A percentile compares a stretch with the other conserved stretches of the same genome.
phyloP scores from a whole-genome alignment of 1,140 invertebrate genomes.

The Lasioglossum baleicum region DNA sequence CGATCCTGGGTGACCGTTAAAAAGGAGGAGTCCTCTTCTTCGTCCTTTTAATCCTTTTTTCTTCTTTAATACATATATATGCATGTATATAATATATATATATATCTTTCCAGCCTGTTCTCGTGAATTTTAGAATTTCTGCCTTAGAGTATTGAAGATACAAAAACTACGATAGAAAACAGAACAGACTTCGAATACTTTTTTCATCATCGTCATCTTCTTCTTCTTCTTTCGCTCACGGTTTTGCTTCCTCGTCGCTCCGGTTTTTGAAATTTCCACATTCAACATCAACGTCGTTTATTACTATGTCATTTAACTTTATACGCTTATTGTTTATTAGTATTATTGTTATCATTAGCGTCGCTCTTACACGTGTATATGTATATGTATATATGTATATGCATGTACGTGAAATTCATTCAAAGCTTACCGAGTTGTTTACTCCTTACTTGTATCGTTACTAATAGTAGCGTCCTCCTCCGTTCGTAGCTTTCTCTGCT shows the following conservation, averaged over 20 bases:
- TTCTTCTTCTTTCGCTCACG: constrained; percentile 11
- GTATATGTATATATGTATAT: background rate
- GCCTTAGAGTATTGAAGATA: constrained; percentile 79
- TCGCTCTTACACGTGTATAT: constrained; percentile 41
- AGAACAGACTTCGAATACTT: constrained; percentile 76
- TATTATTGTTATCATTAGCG: constrained; percentile 57
- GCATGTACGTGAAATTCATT: constrained; percentile 48
- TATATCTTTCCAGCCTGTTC: constrained; percentile 39
- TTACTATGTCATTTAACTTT: constrained; percentile 37
- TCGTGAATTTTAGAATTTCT: constrained; percentile 74
- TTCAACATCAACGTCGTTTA: constrained; percentile 72
- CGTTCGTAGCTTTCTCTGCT: constrained; percentile 2
- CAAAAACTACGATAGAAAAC: constrained; percentile 80
- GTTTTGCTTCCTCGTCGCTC: constrained; percentile 19
- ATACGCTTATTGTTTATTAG: constrained; percentile 50
- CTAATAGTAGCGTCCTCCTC: constrained; percentile 59
- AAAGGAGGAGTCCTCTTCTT: constrained; percentile 16
- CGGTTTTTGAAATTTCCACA: constrained; percentile 67
- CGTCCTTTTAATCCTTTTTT: background rate
- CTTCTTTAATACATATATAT: background rate
- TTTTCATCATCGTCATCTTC: constrained; percentile 34
- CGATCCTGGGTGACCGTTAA: constrained; percentile 25
- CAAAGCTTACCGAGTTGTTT: constrained; percentile 52
- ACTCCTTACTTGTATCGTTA: constrained; percentile 50
- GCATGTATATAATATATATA: background rate